Evolutionary conservation across 2,888 invertebrate species (phyloP).

Genomic region (Spilosoma lubricipeda): DNA sequence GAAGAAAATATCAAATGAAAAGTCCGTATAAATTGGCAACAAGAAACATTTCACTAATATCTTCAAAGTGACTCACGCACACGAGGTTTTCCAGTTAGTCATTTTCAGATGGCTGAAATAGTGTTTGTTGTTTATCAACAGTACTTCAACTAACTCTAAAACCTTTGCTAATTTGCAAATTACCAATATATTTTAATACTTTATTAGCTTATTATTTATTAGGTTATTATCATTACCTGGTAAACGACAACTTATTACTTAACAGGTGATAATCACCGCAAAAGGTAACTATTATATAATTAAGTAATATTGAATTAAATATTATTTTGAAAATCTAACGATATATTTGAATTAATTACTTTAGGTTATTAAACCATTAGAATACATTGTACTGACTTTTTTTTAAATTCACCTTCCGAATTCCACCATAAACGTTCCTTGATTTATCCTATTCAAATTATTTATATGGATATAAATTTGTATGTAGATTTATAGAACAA

Average conservation of each 20-base stretch:
- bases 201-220: background rate
- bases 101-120: conserved; percentile 68
- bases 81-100: conserved; percentile 68
- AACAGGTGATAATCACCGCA: background rate
- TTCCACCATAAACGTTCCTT: too few relatives aligned
- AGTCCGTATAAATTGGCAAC: conserved; percentile 43
- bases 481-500: too few relatives aligned
- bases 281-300: background rate
- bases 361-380: background rate
- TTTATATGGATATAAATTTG: too few relatives aligned
- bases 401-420: background rate
- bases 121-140: conserved; percentile 2
- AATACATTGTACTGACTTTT: background rate
- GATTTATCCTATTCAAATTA: too few relatives aligned
- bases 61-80: conserved; percentile 69
- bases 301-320: background rate
- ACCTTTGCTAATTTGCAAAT: conserved; percentile 13
- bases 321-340: conserved; percentile 23
- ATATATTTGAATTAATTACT: conserved; percentile 18
- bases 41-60: conserved; percentile 60
- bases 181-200: background rate
- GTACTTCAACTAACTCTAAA: conserved; percentile 4
- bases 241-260: background rate
- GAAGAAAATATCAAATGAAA: background rate
- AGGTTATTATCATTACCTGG: background rate